These are phyloP conservation scores for Ptychoptera contaminata DNA, from an alignment of 2,888 invertebrate species.

Conservation along the genomic window DNA sequence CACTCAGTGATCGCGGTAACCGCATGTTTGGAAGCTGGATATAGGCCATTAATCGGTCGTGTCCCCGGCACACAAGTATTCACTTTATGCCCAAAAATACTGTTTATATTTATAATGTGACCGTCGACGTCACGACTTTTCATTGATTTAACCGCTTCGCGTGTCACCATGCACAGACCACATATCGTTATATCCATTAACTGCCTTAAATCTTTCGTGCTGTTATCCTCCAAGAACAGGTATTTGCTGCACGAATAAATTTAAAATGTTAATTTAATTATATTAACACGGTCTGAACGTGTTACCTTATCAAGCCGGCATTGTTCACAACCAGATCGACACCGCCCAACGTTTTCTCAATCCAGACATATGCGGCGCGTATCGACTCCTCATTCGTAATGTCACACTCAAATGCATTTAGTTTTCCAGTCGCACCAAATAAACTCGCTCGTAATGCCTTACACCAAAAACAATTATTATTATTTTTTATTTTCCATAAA, in stretches of 20 bases:
- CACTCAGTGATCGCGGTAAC: conserved; percentile 24
- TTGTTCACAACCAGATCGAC: background rate
- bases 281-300: background rate
- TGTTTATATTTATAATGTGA: conserved; percentile 18
- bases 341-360: conserved; percentile 16
- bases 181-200: conserved; percentile 36
- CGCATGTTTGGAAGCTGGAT: conserved; percentile 20
- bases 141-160: conserved; percentile 36
- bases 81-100: conserved; percentile 18
- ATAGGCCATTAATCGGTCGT: conserved; percentile 18
- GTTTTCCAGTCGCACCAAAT: conserved; percentile 16
- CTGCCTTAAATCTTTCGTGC: conserved; percentile 24
- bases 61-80: conserved; percentile 18
- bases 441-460: conserved; percentile 15
- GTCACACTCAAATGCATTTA: conserved; percentile 18
- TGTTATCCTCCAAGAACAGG: conserved; percentile 16
- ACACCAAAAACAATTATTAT: conserved; percentile 1
- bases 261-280: background rate
- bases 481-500: conserved; percentile 1
- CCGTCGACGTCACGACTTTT: conserved; percentile 32
- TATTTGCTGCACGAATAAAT: conserved; percentile 12
- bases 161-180: conserved; percentile 33
- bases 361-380: conserved; percentile 16
- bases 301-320: background rate
- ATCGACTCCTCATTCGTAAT: conserved; percentile 17